These are phyloP conservation scores for Polypedilum vanderplanki DNA, from an alignment of 1,140 invertebrate species.

Conservation along the genomic window DNA sequence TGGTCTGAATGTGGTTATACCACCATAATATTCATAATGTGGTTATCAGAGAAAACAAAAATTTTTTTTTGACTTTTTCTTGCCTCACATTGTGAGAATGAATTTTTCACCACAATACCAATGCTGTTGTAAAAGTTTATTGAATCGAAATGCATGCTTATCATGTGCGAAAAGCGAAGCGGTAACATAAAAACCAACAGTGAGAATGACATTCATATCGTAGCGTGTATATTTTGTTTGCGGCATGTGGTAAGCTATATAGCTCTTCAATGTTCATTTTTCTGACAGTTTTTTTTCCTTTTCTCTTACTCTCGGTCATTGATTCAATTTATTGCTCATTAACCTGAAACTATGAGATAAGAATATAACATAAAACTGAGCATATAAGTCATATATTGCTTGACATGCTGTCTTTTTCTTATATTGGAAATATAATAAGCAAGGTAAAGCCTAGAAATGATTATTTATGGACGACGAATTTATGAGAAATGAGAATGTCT, in stretches of 20 bases:
- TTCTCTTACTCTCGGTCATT: neutral
- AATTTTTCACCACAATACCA: neutral
- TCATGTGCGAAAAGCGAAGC: neutral
- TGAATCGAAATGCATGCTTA: neutral
- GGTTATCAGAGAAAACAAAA: too few species aligned
- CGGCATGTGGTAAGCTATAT: neutral
- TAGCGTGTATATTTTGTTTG: neutral
- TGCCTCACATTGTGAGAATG: too few species aligned
- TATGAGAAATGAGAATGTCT: neutral
- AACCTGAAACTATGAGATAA: constrained; percentile 9
- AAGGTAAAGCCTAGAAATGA: neutral
- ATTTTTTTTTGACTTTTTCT: too few species aligned
- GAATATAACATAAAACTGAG: neutral
- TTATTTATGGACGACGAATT: neutral
- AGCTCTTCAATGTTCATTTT: neutral
- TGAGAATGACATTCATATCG: neutral
- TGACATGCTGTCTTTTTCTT: neutral
- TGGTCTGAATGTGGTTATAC: too few species aligned
- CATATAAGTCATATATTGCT: neutral
- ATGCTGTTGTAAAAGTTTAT: neutral
- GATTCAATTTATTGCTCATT: constrained; percentile 1
- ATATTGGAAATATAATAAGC: neutral
- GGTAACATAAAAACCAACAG: neutral
- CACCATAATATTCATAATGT: too few species aligned
- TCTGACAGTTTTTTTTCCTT: neutral